Evolutionary conservation across 64 coral and sea anemone species (phyloP).

Genomic region (Montipora cactus): DNA sequence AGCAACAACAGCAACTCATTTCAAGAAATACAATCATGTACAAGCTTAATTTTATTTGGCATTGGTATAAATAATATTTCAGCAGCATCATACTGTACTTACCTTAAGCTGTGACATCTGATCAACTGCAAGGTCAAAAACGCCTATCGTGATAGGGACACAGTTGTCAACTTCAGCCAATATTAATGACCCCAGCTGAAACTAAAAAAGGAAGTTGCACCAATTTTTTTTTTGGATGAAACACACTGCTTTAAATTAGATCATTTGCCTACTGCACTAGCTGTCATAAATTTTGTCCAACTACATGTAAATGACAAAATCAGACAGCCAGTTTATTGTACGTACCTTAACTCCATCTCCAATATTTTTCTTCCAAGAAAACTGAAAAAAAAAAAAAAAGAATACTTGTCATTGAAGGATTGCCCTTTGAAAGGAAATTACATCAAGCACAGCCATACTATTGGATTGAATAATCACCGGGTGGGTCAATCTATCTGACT

Average conservation of each 20-base stretch:
- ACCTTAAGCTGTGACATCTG: slow-evolving; percentile 83
- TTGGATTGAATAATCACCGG: too few species aligned
- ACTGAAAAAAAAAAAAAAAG: slow-evolving; percentile 41
- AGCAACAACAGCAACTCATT: too few species aligned
- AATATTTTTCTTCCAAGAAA: slow-evolving; percentile 90
- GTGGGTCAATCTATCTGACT: not conserved
- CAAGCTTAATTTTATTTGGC: too few species aligned
- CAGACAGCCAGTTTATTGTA: too few species aligned
- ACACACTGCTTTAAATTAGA: not conserved
- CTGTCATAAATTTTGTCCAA: too few species aligned
- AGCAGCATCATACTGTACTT: not conserved
- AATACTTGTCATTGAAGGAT: not conserved
- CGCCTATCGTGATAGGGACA: slow-evolving; percentile 17
- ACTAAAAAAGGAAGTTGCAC: slow-evolving; percentile 16
- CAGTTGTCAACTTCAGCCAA: slow-evolving; percentile 48
- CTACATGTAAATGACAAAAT: too few species aligned
- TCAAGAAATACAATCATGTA: too few species aligned
- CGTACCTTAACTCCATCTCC: slow-evolving; percentile 82
- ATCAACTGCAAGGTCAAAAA: slow-evolving; percentile 77
- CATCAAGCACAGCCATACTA: too few species aligned
- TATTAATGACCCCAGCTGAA: slow-evolving; percentile 77
- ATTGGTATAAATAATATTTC: too few species aligned
- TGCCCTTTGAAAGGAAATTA: too few species aligned
- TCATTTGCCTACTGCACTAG: not conserved
- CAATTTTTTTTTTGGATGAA: not conserved